phyloP scores from a whole-genome alignment of 2,797 vertebrate species.

The Nyctalus aviator region DNA sequence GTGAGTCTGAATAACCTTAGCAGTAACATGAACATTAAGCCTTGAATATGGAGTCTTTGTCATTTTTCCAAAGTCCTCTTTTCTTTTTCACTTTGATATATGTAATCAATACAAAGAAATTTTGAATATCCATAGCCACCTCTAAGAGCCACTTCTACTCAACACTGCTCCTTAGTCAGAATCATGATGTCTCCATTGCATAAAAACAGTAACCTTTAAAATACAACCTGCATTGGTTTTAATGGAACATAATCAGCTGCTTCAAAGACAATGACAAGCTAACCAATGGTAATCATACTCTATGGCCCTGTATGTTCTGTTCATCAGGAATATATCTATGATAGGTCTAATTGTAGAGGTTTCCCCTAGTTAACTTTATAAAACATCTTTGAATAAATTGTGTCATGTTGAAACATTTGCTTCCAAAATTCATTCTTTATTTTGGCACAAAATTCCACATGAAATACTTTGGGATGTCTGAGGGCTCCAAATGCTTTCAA shows the following conservation, averaged over 20 bases:
- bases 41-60: not conserved
- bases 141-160: not conserved
- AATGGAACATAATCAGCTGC: not conserved
- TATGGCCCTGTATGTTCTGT: not conserved
- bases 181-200: not conserved
- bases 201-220: not conserved
- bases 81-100: not conserved
- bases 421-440: constrained; percentile 12
- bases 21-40: not conserved
- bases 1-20: not conserved
- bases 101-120: not conserved
- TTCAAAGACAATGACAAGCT: not conserved
- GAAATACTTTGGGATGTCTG: not conserved
- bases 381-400: not conserved
- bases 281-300: not conserved
- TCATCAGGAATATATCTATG: not conserved
- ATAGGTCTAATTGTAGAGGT: not conserved
- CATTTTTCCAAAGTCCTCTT: not conserved
- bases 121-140: not conserved
- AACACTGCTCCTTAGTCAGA: not conserved
- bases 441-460: not conserved
- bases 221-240: not conserved
- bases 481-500: not conserved
- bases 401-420: not conserved
- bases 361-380: not conserved